phyloP scores from a whole-genome alignment of 2,113 vertebrate species.

The Morone chrysops region DNA sequence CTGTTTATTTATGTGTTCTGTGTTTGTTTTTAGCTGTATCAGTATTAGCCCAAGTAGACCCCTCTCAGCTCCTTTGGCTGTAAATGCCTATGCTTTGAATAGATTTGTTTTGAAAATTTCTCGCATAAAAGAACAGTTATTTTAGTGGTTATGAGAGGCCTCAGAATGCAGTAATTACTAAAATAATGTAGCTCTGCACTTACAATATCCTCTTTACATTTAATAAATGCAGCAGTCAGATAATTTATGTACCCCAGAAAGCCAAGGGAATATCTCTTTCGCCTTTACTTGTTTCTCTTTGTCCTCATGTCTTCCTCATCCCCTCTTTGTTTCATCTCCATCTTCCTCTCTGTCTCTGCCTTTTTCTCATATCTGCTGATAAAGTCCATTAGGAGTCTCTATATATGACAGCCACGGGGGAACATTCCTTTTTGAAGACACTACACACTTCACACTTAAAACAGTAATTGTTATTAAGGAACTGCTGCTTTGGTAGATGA shows the following conservation, averaged over 20 bases:
- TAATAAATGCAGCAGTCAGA: conserved; percentile 43
- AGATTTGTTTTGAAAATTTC: conserved; percentile 21
- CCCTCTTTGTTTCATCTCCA: conserved; percentile 46
- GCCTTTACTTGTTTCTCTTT: background rate
- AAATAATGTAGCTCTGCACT: conserved; percentile 38
- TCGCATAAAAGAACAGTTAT: conserved; percentile 30
- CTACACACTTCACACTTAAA: conserved; percentile 52
- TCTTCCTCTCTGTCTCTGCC: conserved; percentile 27
- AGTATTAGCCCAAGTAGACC: conserved; percentile 7
- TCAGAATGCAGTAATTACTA: conserved; percentile 44
- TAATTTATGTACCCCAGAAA: conserved; percentile 49
- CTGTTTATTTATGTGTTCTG: background rate
- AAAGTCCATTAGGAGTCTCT: conserved; percentile 65
- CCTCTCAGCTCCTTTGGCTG: conserved; percentile 9
- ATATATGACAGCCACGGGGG: conserved; percentile 55
- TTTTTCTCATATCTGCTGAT: conserved; percentile 53
- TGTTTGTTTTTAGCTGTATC: conserved; percentile 12
- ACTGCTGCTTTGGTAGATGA: conserved; percentile 43
- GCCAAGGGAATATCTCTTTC: conserved; percentile 40
- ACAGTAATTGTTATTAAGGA: conserved; percentile 62
- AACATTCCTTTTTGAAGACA: conserved; percentile 59
- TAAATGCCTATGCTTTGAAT: conserved; percentile 34
- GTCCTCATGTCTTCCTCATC: conserved; percentile 24
- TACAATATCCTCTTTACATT: conserved; percentile 39
- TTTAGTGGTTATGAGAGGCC: conserved; percentile 32